phyloP scores from a whole-genome alignment of 2,113 vertebrate genomes.

The Notechis scutatus region DNA sequence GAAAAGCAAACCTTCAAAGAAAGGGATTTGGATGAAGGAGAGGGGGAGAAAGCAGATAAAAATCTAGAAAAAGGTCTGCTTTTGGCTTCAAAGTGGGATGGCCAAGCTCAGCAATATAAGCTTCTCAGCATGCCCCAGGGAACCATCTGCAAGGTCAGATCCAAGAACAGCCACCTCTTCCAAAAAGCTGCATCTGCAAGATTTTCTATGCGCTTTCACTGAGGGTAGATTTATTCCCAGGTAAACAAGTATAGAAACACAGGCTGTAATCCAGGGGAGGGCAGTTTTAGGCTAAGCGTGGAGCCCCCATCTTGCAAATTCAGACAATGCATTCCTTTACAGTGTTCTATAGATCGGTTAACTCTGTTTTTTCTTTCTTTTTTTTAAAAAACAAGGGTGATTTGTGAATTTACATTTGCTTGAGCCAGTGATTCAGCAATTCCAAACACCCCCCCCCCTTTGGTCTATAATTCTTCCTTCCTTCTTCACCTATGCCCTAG shows the following conservation, averaged over 20 bases:
- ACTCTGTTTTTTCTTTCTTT: background rate
- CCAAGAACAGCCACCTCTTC: background rate
- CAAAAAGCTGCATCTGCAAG: background rate
- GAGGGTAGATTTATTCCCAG: background rate
- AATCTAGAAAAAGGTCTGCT: conserved; percentile 22
- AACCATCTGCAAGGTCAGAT: background rate
- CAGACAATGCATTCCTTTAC: background rate
- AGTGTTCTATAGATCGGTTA: background rate
- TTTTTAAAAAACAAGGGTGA: background rate
- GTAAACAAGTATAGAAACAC: background rate
- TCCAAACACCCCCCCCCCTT: background rate
- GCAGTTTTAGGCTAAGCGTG: background rate
- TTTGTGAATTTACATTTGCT: background rate
- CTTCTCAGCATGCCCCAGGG: background rate
- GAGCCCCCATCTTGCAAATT: background rate
- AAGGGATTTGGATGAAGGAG: background rate
- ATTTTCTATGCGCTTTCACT: background rate
- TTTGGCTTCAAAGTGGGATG: background rate
- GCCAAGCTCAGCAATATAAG: background rate
- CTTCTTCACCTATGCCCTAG: background rate
- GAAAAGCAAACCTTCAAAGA: background rate
- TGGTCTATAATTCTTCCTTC: background rate
- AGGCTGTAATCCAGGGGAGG: background rate
- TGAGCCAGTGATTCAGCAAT: background rate
- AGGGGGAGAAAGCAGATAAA: conserved; percentile 14